Percentiles rank a stretch among this genome's conserved stretches.
Conservation (phyloP, 2,797 vertebrate genomes). For the Sebastes baramenuke region DNA sequence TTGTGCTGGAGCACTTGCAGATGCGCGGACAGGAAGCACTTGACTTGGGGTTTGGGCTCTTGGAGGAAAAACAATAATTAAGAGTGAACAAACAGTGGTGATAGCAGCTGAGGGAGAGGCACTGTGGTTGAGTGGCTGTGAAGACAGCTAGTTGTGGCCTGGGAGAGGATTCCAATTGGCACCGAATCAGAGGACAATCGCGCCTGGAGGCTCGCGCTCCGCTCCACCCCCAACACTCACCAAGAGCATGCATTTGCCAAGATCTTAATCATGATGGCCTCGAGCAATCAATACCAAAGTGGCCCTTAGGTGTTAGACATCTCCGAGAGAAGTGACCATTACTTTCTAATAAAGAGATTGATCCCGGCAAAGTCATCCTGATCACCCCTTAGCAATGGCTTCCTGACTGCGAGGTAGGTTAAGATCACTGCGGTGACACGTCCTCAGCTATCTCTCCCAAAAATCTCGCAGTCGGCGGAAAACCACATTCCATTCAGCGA, state of each 20-base stretch:
- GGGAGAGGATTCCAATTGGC: conserved; percentile 53
- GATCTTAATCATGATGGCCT: conserved; percentile 70
- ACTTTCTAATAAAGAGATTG: conserved; percentile 76
- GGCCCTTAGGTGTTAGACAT: conserved; percentile 65
- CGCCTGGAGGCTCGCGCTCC: not conserved
- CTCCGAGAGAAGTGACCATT: conserved; percentile 73
- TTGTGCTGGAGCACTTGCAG: conserved; percentile 49
- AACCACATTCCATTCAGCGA: conserved; percentile 14
- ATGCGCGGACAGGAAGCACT: conserved; percentile 47
- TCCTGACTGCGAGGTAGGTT: conserved; percentile 43
- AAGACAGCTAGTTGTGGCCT: conserved; percentile 51
- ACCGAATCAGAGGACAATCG: conserved; percentile 44
- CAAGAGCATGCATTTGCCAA: conserved; percentile 54
- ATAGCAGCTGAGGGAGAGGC: conserved; percentile 50
- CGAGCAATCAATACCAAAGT: conserved; percentile 65
- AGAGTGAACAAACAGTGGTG: conserved; percentile 64
- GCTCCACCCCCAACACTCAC: conserved; percentile 22
- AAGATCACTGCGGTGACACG: conserved; percentile 53
- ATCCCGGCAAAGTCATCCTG: conserved; percentile 54
- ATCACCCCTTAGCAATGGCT: conserved; percentile 53
- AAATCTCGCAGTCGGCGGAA: not conserved
- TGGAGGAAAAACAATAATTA: conserved; percentile 80
- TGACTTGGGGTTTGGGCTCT: conserved; percentile 58
- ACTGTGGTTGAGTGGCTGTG: conserved; percentile 34
- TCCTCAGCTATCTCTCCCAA: conserved; percentile 22